Evolutionary conservation across 2,888 invertebrate species (phyloP).

Genomic region (Margaritifera margaritifera): DNA sequence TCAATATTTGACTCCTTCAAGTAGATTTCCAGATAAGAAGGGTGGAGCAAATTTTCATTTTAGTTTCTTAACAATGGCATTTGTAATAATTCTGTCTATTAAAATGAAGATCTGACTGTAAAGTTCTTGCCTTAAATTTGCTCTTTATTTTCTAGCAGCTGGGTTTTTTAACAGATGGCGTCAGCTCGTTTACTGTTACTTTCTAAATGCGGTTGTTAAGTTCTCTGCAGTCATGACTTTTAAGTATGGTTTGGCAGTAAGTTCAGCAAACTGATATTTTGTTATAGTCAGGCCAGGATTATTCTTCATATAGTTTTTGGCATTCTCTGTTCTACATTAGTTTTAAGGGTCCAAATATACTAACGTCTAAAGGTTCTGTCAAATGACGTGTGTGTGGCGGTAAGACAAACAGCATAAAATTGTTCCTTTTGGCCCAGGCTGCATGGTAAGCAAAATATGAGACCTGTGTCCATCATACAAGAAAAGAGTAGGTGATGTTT

Average conservation of each 20-base stretch:
- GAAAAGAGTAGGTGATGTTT: slow-evolving; percentile 4
- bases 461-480: slow-evolving; percentile 14
- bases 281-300: slow-evolving; percentile 4
- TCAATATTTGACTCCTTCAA: neutral
- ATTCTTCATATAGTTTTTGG: neutral
- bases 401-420: neutral
- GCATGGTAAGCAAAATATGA: slow-evolving; percentile 4
- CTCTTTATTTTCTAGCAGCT: no score
- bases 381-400: neutral
- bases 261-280: slow-evolving; percentile 1
- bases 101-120: no score
- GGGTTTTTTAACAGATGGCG: no score
- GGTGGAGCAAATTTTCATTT: slow-evolving; percentile 1
- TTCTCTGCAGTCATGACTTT: no score
- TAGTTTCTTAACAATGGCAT: neutral
- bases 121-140: no score
- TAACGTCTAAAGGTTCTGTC: neutral
- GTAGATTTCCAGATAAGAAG: slow-evolving; percentile 1
- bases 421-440: slow-evolving; percentile 2
- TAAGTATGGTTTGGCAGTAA: neutral
- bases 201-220: no score
- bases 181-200: no score
- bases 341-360: slow-evolving; percentile 4
- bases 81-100: no score
- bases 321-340: neutral